Evolutionary conservation across 2,888 invertebrate species (phyloP), one percentile per base, ranked within the genome.

Genomic region (Tetragonisca angustula): DNA sequence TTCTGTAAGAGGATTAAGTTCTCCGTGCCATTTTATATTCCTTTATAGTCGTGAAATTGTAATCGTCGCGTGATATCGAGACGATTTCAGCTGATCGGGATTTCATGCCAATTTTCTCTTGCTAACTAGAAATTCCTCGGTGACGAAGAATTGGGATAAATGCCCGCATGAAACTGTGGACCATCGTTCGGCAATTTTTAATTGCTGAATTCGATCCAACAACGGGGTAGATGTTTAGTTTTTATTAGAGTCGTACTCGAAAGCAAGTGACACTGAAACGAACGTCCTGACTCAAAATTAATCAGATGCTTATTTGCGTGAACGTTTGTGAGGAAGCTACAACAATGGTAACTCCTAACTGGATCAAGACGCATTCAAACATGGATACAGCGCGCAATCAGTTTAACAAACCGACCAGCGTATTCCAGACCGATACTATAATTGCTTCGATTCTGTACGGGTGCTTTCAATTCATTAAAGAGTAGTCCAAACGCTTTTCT

Each of bases 401-500:
- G 61, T 67, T 74, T 50, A 59, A 24, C n/a, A 67, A 50, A 27
- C 19, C 36, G 61, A 68, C 24, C 43, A 11, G 4, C 24, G 61
- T 49, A 75, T 67, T 67, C 27, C 56, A 19, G 24, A 49, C 49
- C 11, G 56, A 43, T 56, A 56, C 32, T 50, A n/a, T 61, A 67
- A 67, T 79, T 76, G 52, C 49, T 61, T 61, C 67, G 79, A 24
- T 59, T 61, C 61, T 61, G 15, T 76, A 52, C 32, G 50, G 6
- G 36, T 36, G 64, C 27, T 19, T 56, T 13, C 49, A 32, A 59
- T 78, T 67, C 65, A 67, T 62, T 69, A 32, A 49, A 15, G 52
- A 49, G 9, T 43, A 43, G 43, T 17, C 6, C 36, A 21, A 19
- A n/a, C 21, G 2, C 32, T n/a, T 24, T 27, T 27, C 24, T 43